phyloP scores from a whole-genome alignment of 2,888 invertebrate genomes.

The Spicauda simplicius region DNA sequence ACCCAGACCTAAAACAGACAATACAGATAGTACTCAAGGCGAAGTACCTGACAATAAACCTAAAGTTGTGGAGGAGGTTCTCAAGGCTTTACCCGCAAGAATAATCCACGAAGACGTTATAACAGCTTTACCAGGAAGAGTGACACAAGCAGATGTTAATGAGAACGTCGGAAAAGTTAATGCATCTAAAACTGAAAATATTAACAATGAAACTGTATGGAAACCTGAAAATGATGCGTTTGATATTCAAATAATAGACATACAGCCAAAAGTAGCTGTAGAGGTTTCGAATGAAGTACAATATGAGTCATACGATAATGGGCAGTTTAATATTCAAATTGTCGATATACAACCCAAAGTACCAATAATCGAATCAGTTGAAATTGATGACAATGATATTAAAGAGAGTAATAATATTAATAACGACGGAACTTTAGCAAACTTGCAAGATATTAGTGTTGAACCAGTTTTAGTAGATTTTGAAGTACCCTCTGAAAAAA shows the following conservation, averaged over 20 bases:
- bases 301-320: neutral
- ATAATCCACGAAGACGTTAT: no score
- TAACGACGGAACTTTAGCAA: neutral
- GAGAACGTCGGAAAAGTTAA: neutral
- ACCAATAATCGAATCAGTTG: neutral
- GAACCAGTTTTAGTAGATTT: neutral
- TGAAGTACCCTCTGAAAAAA: neutral
- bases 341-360: conserved; percentile 1
- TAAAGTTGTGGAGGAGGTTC: conserved; percentile 58
- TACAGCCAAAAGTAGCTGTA: conserved; percentile 1
- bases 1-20: conserved; percentile 33
- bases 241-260: conserved; percentile 13
- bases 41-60: no score
- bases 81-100: conserved; percentile 43
- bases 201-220: neutral
- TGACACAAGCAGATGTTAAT: neutral
- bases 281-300: neutral
- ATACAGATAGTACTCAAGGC: conserved; percentile 16
- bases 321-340: neutral
- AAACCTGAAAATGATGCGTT: neutral
- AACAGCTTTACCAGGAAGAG: conserved; percentile 24
- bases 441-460: neutral
- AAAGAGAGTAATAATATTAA: neutral
- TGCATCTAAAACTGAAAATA: neutral
- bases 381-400: neutral